phyloP scores from a whole-genome alignment of 1,140 invertebrate genomes.

The Solen grandis region DNA sequence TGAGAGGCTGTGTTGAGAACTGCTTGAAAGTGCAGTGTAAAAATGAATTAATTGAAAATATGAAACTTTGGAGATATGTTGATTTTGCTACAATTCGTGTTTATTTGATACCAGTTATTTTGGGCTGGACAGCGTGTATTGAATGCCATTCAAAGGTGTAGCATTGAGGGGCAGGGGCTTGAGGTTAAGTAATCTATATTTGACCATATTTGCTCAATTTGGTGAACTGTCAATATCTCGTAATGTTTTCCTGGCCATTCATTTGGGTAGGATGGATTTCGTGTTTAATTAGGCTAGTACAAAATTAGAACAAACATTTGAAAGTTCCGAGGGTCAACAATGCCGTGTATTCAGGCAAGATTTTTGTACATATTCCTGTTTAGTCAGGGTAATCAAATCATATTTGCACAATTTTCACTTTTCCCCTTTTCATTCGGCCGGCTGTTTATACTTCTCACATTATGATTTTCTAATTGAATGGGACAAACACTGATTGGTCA shows the following conservation, averaged over 20 bases:
- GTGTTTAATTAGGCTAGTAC: conserved; percentile 53
- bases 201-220: conserved; percentile 48
- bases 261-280: conserved; percentile 49
- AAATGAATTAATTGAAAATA: too few species aligned
- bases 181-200: conserved; percentile 50
- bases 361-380: conserved; percentile 52
- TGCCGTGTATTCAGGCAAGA: conserved; percentile 19
- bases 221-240: conserved; percentile 52
- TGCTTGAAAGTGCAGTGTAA: too few species aligned
- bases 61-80: too few species aligned
- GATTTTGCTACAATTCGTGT: too few species aligned
- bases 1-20: background rate
- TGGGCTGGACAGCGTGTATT: too few species aligned
- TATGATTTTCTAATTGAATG: conserved; percentile 48
- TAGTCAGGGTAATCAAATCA: conserved; percentile 29
- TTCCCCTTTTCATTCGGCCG: conserved; percentile 12
- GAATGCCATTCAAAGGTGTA: too few species aligned
- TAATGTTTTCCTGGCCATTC: conserved; percentile 50
- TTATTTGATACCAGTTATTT: too few species aligned
- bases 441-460: conserved; percentile 55
- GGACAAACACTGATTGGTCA: conserved; percentile 31
- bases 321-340: conserved; percentile 47
- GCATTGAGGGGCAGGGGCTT: too few species aligned
- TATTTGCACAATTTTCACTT: conserved; percentile 51
- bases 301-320: conserved; percentile 52